Conservation (phyloP, 2,888 invertebrate genomes). For the Eupithecia exiguata region DNA sequence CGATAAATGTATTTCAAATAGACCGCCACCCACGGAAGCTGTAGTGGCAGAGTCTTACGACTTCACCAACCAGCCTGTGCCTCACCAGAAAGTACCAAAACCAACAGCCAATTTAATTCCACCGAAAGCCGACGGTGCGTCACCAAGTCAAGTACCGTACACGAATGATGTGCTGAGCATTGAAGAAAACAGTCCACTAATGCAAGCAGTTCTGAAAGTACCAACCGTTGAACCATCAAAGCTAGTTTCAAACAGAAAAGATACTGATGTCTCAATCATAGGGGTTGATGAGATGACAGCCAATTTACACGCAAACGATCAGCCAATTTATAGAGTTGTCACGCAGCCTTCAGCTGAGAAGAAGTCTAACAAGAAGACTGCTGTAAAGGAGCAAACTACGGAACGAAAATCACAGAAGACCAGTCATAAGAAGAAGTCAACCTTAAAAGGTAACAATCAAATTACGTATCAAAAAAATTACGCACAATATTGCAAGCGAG, state of each 20-base stretch:
- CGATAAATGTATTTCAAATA: slow-evolving; percentile 84
- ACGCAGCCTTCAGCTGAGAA: slow-evolving; percentile 76
- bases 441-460: slow-evolving; percentile 68
- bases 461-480: background rate
- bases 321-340: slow-evolving; percentile 78
- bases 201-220: slow-evolving; percentile 75
- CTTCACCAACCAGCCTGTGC: slow-evolving; percentile 43
- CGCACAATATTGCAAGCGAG: background rate
- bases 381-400: slow-evolving; percentile 60
- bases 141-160: slow-evolving; percentile 68
- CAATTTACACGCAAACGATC: slow-evolving; percentile 77
- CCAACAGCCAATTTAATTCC: slow-evolving; percentile 51
- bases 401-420: slow-evolving; percentile 67
- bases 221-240: slow-evolving; percentile 70
- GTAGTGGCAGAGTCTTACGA: slow-evolving; percentile 62
- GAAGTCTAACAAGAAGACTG: slow-evolving; percentile 72
- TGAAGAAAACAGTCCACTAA: slow-evolving; percentile 73
- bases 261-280: slow-evolving; percentile 73
- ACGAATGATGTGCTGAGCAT: slow-evolving; percentile 71
- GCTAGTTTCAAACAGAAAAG: slow-evolving; percentile 70
- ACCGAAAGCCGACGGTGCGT: slow-evolving; percentile 55
- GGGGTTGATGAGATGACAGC: slow-evolving; percentile 76
- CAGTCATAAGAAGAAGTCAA: slow-evolving; percentile 77
- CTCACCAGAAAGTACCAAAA: slow-evolving; percentile 52
- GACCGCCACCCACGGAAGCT: slow-evolving; percentile 66